Conservation (phyloP, 2,797 vertebrate species). For the Gymnocypris eckloni region DNA sequence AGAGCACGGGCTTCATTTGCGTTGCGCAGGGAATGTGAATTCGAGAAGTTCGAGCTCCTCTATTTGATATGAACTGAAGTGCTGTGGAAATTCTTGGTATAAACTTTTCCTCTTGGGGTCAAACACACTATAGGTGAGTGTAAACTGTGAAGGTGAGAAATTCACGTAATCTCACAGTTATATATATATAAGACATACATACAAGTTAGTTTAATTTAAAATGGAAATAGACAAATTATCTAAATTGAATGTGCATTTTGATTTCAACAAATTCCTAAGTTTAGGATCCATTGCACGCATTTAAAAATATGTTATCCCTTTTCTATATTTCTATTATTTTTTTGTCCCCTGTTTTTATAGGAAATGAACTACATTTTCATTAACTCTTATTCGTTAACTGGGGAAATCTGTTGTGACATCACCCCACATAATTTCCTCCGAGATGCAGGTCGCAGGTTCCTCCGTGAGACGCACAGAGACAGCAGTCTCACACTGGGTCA, state of each 20-base stretch:
- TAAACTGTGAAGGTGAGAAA: constrained; percentile 32
- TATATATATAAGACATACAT: neutral
- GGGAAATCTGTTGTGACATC: neutral
- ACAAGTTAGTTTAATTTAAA: neutral
- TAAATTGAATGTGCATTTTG: neutral
- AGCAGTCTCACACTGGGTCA: neutral
- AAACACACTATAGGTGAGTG: constrained; percentile 27
- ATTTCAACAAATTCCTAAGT: neutral
- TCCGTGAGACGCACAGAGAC: neutral
- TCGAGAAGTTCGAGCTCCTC: constrained; percentile 7
- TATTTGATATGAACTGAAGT: constrained; percentile 34
- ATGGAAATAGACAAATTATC: neutral
- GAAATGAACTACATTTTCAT: neutral
- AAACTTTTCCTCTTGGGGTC: constrained; percentile 29
- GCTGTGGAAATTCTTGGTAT: constrained; percentile 14
- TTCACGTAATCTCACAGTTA: neutral
- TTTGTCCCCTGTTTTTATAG: neutral
- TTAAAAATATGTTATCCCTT: neutral
- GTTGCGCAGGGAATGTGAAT: constrained; percentile 3
- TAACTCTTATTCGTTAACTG: neutral
- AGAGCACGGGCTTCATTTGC: constrained; percentile 45
- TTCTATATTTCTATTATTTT: neutral
- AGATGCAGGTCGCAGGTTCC: constrained; percentile 23
- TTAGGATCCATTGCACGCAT: neutral
- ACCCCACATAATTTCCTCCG: neutral